Evolutionary conservation across 2,113 vertebrate species (phyloP), one percentile per base, ranked within the genome.

Genomic region (Steatornis caripensis): DNA sequence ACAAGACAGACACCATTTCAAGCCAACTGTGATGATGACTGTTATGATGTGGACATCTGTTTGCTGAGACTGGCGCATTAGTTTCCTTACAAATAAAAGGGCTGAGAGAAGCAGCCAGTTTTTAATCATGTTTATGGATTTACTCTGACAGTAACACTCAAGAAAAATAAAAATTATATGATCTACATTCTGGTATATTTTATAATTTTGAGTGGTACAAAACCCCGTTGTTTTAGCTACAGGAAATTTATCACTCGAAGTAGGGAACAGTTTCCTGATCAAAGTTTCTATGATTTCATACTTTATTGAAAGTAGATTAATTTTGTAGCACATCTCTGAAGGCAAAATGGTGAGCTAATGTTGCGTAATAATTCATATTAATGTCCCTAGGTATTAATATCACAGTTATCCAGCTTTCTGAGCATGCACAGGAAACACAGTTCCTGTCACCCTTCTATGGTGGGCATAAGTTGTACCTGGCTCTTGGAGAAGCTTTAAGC

Each of bases 41-140:
- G n/a, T 48, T 70, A 58, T 21, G 69, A 82, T 65, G 75, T 74
- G 87, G 96, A 90, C 89, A 96, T 93, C 91, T 95, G 95, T 61
- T 96, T 93, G 91, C 89, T 93, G 82, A 83, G 80, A 55, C 76
- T 89, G 51, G 61, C 91, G 84, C 69, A 62, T 95, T 93, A 85
- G 32, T 90, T 95, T 72, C 68, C 62, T 84, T 84, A 90, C n/a
- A 91, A 95, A 94, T 66, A 57, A 90, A 90, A 87, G 77, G 66
- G 46, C 13, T 0, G 0, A 93, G 62, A 81, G 19, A 82, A 92
- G 60, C 4, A 84, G 53, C 32, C 83, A 71, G 78, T 19, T 93
- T 96, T 84, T 81, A 89, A 90, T 58, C 9, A 61, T 87, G 45
- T 84, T 62, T 66, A 70, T 30, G 75, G 58, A 92, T 95, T 87